phyloP scores from a whole-genome alignment of 2,113 vertebrate species.

The Melanotaenia duboulayi region DNA sequence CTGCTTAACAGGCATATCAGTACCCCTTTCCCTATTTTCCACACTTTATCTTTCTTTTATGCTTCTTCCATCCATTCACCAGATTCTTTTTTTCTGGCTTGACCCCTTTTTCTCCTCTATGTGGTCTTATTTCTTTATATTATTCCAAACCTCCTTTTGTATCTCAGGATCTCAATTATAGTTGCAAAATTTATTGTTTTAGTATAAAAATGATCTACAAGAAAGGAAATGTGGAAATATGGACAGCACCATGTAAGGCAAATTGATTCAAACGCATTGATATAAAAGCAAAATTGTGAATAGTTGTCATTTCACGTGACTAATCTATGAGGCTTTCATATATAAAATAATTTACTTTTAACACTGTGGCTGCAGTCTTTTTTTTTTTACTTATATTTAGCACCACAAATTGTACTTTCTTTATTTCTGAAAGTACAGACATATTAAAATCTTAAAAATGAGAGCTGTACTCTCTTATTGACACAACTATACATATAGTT shows the following conservation, averaged over 20 bases:
- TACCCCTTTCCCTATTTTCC: constrained; percentile 58
- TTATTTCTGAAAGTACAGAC: too few relatives aligned
- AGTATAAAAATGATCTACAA: not conserved
- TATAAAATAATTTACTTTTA: not conserved
- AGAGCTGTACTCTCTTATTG: too few relatives aligned
- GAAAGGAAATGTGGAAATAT: not conserved
- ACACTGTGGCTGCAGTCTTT: too few relatives aligned
- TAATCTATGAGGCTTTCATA: not conserved
- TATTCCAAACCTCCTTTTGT: constrained; percentile 14
- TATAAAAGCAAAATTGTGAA: not conserved
- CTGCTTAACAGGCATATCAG: constrained; percentile 74
- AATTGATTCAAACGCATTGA: constrained; percentile 3
- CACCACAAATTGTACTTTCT: too few relatives aligned
- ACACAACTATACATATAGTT: too few relatives aligned
- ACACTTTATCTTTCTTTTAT: constrained; percentile 65
- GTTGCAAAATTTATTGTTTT: constrained; percentile 29
- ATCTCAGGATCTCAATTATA: constrained; percentile 1
- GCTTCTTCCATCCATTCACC: constrained; percentile 34
- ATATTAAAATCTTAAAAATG: too few relatives aligned
- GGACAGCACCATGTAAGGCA: not conserved
- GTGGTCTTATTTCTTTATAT: constrained; percentile 25
- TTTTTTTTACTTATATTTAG: too few relatives aligned
- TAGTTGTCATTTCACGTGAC: not conserved
- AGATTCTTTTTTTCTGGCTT: constrained; percentile 39
- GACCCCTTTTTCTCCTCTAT: constrained; percentile 51